phyloP scores from a whole-genome alignment of 2,888 invertebrate species.

The Patella ulyssiponensis region DNA sequence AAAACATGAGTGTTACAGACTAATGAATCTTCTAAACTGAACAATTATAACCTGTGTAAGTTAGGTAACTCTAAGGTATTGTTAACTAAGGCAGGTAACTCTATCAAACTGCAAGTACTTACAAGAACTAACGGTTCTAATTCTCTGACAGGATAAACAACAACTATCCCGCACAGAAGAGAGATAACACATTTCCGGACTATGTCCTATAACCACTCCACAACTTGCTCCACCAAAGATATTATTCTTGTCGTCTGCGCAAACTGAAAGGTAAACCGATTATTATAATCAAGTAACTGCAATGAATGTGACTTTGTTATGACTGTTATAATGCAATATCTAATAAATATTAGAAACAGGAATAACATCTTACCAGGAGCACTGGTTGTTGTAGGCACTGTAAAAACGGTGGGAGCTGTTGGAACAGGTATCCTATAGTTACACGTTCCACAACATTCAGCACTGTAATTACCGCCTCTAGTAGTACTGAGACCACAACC shows the following conservation, averaged over 20 bases:
- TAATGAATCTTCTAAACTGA: too few species aligned
- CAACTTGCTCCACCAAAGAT: background rate
- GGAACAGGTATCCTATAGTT: constrained; percentile 27
- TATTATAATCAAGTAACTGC: too few species aligned
- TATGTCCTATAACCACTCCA: background rate
- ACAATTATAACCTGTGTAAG: too few species aligned
- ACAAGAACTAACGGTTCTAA: background rate
- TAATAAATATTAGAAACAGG: too few species aligned
- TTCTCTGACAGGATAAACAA: background rate
- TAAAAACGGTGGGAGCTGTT: background rate
- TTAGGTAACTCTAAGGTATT: too few species aligned
- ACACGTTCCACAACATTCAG: constrained; percentile 38
- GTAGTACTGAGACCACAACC: constrained; percentile 1
- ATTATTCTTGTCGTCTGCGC: background rate
- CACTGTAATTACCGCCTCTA: constrained; percentile 9
- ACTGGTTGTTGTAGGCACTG: background rate
- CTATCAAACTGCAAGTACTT: background rate
- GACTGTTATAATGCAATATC: too few species aligned
- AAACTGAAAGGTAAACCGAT: background rate
- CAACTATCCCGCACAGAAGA: background rate
- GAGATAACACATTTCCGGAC: background rate
- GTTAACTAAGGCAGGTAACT: too few species aligned
- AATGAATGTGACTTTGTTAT: too few species aligned
- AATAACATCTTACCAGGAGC: background rate
- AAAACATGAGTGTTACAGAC: too few species aligned